Percentiles rank a stretch among this genome's conserved stretches.
Evolutionary conservation across 2,888 invertebrate species (phyloP).

Genomic region (Ypsolopha scabrella): DNA sequence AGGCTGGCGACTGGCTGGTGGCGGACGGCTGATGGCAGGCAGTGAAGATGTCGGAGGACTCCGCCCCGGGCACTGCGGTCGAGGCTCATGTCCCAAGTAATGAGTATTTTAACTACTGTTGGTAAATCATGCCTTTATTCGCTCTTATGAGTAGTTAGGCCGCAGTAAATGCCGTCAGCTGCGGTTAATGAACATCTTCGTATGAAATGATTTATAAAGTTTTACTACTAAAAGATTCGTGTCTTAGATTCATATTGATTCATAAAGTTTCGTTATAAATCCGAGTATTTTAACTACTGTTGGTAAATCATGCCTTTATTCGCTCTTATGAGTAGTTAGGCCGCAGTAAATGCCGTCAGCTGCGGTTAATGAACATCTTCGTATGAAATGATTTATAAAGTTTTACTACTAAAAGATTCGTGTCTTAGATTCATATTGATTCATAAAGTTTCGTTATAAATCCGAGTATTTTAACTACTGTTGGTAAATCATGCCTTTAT

Average conservation of each 20-base stretch:
- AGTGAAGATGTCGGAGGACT: conserved; percentile 44
- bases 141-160: conserved; percentile 2
- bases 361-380: conserved; percentile 5
- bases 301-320: conserved; percentile 45
- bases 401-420: too few relatives aligned
- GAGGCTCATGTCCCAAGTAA: conserved; percentile 40
- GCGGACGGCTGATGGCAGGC: conserved; percentile 9
- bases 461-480: conserved; percentile 45
- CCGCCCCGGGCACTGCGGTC: conserved; percentile 36
- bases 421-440: too few relatives aligned
- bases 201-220: neutral
- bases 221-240: too few relatives aligned
- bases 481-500: conserved; percentile 47
- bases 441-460: neutral
- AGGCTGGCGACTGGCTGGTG: neutral
- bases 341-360: conserved; percentile 2
- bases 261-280: neutral
- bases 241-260: too few relatives aligned
- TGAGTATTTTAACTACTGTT: conserved; percentile 58
- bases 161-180: conserved; percentile 3
- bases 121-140: conserved; percentile 44
- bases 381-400: neutral
- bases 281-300: conserved; percentile 47
- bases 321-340: conserved; percentile 4
- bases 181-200: conserved; percentile 4